Base-by-base conservation (phyloP, 1,140 invertebrate species). In the Monomorium pharaonis region DNA sequence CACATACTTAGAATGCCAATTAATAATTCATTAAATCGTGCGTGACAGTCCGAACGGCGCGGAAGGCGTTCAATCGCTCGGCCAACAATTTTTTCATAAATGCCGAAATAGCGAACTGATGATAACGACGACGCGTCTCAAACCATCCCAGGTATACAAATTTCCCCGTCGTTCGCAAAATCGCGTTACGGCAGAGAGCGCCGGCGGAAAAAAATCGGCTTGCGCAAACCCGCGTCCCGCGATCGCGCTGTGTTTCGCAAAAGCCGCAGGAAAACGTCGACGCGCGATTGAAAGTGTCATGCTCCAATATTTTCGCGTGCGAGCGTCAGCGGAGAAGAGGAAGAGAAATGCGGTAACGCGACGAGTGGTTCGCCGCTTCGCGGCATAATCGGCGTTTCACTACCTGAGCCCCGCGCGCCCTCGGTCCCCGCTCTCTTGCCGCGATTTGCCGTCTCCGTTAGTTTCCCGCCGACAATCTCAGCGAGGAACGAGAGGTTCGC, bases 301-400 rank as follows among this genome's bases (percentile, higher is more conserved):
- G 77, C 77, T 80, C 77, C 47, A 80, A 70, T 80, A 80, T 80
- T 30, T 27, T 80, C 21, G 62, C 62, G 76, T 67, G 14, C 33
- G 21, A 14, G 21, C 30, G 47, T 63, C 44, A 24, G 9, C 18
- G 49, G 18, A 1, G 18, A 7, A 16, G 21, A 80, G 47, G 65
- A 70, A 80, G 77, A 80, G 63, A 80, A 80, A 80, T 56, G 63
- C 21, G 47, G 77, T 54, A 80, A 80, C 42, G 44, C 42, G 62
- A 80, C 47, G 63, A 12, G n/a, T 2, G 12, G 2, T 54, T 54
- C 51, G 51, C 27, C 12, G 18, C 42, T 21, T 10, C 37, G 47
- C 18, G 27, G 16, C 12, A 18, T 47, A 67, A 67, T 44, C 21
- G 47, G 33, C 16, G 47, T 80, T 80, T 70, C 63, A 54, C 63